A percentile compares a stretch with the other conserved stretches of the same genome.
Conservation (phyloP, 2,797 vertebrate species). For the Dromococcyx pavoninus region DNA sequence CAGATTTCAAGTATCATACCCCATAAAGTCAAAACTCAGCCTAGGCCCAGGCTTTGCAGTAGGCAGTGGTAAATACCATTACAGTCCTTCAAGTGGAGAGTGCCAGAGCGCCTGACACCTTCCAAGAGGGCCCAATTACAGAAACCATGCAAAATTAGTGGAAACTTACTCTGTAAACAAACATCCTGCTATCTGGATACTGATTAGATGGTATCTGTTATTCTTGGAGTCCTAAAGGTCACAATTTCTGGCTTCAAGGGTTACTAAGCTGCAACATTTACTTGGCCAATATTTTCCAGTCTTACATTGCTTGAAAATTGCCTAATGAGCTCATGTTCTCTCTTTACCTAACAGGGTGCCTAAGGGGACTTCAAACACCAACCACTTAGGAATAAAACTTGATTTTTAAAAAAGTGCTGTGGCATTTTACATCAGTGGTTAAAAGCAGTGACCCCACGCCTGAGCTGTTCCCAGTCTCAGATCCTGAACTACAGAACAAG, state of each 20-base stretch:
- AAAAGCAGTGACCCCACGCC: background rate
- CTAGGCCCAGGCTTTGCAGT: background rate
- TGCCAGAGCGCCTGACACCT: background rate
- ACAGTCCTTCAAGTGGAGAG: background rate
- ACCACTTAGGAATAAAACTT: conserved; percentile 25
- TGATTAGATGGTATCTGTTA: conserved; percentile 75
- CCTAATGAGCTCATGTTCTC: conserved; percentile 58
- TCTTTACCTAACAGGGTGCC: conserved; percentile 56
- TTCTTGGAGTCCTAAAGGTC: conserved; percentile 65
- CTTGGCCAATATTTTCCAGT: conserved; percentile 69
- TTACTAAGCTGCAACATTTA: conserved; percentile 66
- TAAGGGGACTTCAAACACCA: conserved; percentile 62
- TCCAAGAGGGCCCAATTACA: conserved; percentile 53
- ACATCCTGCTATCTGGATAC: conserved; percentile 68
- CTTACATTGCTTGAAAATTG: conserved; percentile 65
- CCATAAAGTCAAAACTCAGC: background rate
- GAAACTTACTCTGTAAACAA: conserved; percentile 65
- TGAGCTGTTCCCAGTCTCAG: background rate
- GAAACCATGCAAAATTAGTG: conserved; percentile 54
- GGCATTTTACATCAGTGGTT: background rate
- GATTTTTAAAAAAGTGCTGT: background rate
- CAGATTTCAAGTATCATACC: background rate
- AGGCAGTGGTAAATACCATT: background rate
- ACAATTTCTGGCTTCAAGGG: conserved; percentile 70
- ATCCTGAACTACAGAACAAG: background rate